phyloP scores from a whole-genome alignment of 2,888 invertebrate species.

The Physocephala rufipes region DNA sequence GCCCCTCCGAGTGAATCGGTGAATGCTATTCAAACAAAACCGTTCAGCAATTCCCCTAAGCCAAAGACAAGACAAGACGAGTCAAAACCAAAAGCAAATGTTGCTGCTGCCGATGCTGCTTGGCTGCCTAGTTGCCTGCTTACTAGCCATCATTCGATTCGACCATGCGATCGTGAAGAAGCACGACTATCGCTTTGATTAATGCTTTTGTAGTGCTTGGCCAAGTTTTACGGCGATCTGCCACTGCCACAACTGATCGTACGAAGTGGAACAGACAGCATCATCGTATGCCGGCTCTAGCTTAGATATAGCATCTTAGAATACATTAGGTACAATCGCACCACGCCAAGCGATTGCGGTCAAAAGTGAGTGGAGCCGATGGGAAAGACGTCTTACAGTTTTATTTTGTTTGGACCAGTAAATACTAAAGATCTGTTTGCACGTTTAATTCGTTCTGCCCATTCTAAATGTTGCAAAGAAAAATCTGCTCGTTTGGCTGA shows the following conservation, averaged over 20 bases:
- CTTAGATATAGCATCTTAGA: not conserved
- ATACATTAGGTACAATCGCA: conserved; percentile 5
- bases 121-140: conserved; percentile 10
- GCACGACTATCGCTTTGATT: conserved; percentile 35
- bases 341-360: not conserved
- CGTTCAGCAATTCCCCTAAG: not conserved
- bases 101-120: no score
- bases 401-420: not conserved
- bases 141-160: no score
- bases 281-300: not conserved
- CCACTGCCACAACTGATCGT: not conserved
- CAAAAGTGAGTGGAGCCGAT: not conserved
- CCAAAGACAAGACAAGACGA: conserved; percentile 13
- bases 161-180: conserved; percentile 27
- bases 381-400: not conserved
- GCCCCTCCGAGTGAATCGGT: conserved; percentile 9
- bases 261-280: not conserved
- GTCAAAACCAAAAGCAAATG: no score
- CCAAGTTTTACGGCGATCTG: conserved; percentile 1
- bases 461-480: conserved; percentile 30
- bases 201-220: conserved; percentile 17
- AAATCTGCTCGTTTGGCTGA: conserved; percentile 15
- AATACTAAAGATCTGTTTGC: conserved; percentile 33
- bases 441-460: conserved; percentile 31
- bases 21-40: conserved; percentile 15